These are phyloP conservation scores for Drosophila paramelanica DNA, from an alignment of 2,888 invertebrate genomes.

Conservation along the genomic window DNA sequence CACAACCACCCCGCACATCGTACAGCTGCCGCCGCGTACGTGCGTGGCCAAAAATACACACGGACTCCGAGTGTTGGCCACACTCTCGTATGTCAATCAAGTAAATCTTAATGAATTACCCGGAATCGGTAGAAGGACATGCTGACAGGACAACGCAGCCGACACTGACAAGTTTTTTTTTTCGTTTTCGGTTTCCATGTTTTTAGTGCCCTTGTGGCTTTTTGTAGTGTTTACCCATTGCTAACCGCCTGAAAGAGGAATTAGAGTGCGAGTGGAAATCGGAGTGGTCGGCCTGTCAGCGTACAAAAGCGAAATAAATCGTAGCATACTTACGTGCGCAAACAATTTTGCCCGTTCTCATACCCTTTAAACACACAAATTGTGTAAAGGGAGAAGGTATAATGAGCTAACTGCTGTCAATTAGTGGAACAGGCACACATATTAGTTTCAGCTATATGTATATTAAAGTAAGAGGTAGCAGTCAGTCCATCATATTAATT, in stretches of 20 bases:
- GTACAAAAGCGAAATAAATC: constrained; percentile 64
- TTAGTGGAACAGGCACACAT: no score
- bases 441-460: no score
- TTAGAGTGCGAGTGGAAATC: not conserved
- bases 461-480: no score
- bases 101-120: constrained; percentile 81
- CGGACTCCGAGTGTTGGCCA: constrained; percentile 1
- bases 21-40: constrained; percentile 39
- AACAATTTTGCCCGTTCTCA: constrained; percentile 45
- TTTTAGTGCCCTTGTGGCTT: constrained; percentile 39
- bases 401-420: not conserved
- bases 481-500: no score
- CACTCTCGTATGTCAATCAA: constrained; percentile 75
- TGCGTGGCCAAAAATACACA: constrained; percentile 43
- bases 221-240: constrained; percentile 9
- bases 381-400: not conserved
- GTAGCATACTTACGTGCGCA: constrained; percentile 76
- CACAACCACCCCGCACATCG: constrained; percentile 20
- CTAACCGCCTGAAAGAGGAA: constrained; percentile 1
- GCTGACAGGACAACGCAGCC: constrained; percentile 67
- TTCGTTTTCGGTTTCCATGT: constrained; percentile 25
- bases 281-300: constrained; percentile 43
- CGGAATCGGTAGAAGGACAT: constrained; percentile 57
- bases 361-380: constrained; percentile 12
- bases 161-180: constrained; percentile 71